Conservation (phyloP, 1,140 invertebrate species). For the Sinella curviseta region DNA sequence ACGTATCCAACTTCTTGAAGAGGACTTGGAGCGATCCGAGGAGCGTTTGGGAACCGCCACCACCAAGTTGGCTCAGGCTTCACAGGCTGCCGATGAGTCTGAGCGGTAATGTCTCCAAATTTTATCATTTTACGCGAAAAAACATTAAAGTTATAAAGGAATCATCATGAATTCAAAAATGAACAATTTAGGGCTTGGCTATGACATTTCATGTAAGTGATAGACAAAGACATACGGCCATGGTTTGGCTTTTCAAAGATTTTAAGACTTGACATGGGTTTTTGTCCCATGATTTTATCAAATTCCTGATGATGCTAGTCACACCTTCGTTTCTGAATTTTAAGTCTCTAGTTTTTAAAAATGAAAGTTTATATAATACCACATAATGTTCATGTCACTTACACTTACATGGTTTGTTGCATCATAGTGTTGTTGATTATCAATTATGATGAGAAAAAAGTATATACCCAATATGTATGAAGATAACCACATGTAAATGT, state of each 20-base stretch:
- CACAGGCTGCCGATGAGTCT: constrained; percentile 97
- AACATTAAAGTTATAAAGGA: neutral
- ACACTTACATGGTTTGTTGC: neutral
- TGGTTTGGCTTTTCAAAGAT: too few species aligned
- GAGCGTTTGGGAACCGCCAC: constrained; percentile 94
- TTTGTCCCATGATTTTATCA: too few species aligned
- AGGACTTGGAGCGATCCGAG: constrained; percentile 97
- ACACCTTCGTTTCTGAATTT: too few species aligned
- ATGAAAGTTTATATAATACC: too few species aligned
- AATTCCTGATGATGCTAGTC: neutral
- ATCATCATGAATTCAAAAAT: neutral
- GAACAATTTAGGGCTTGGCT: neutral
- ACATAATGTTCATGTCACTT: neutral
- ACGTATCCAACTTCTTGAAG: constrained; percentile 96
- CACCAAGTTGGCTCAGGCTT: constrained; percentile 96
- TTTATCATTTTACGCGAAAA: neutral
- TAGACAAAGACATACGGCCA: too few species aligned
- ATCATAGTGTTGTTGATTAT: too few species aligned
- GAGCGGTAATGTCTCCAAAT: constrained; percentile 80
- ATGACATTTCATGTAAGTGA: too few species aligned
- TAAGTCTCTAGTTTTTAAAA: too few species aligned
- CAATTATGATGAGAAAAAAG: too few species aligned
- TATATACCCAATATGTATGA: too few species aligned
- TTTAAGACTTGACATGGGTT: too few species aligned
- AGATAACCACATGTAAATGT: too few species aligned